Conservation (phyloP, 2,113 vertebrate genomes). For the Rattus rattus region DNA sequence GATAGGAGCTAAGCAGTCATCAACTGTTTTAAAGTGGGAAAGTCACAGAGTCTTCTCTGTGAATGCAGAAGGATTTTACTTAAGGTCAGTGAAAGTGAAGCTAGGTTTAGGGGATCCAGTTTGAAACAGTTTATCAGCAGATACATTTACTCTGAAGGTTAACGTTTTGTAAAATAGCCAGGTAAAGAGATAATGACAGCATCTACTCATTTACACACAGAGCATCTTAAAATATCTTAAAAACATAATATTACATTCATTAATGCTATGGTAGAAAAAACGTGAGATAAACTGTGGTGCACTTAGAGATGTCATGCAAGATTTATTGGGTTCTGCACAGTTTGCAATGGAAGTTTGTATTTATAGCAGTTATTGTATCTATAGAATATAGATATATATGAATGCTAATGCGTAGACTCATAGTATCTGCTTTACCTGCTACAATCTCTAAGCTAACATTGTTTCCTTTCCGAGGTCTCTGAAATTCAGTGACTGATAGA, state of each 20-base stretch:
- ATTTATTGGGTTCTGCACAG: constrained; percentile 35
- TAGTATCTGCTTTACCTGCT: background rate
- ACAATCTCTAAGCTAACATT: background rate
- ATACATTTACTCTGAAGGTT: background rate
- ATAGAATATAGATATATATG: background rate
- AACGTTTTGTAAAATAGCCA: constrained; percentile 17
- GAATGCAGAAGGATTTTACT: background rate
- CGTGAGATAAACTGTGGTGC: constrained; percentile 64
- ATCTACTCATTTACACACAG: constrained; percentile 55
- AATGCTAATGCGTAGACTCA: background rate
- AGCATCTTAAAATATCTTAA: constrained; percentile 45
- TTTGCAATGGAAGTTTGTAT: background rate
- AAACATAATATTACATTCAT: constrained; percentile 11
- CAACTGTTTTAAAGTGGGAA: background rate
- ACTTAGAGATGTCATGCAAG: constrained; percentile 57
- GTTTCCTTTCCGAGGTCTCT: background rate
- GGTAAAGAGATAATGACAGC: background rate
- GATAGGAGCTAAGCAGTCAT: background rate
- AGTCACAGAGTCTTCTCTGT: background rate
- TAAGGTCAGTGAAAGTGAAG: background rate
- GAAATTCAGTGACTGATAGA: background rate
- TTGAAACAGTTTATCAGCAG: background rate
- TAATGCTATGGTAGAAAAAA: constrained; percentile 39
- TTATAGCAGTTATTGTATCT: constrained; percentile 12
- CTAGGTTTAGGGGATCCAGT: background rate